These are phyloP conservation scores for Leptatherina wallacei DNA, from an alignment of 2,797 vertebrate species.

Conservation along the genomic window DNA sequence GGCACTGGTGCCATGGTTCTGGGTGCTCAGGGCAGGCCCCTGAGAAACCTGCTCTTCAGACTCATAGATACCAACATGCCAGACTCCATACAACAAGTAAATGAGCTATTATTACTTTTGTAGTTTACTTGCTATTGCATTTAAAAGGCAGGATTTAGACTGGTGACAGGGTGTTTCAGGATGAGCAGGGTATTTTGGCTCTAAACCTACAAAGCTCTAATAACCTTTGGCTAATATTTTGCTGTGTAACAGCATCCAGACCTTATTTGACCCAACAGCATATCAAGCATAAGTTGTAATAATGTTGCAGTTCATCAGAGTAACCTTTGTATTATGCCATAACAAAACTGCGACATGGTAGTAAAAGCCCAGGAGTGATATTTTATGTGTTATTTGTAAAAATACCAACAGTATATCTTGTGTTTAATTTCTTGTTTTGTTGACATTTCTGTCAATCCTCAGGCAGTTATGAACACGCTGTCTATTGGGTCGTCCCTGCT, in stretches of 20 bases:
- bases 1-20: conserved; percentile 85
- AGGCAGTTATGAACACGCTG: conserved; percentile 87
- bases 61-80: conserved; percentile 87
- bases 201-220: neutral
- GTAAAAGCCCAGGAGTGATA: neutral
- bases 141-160: neutral
- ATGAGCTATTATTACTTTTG: neutral
- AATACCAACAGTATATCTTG: neutral
- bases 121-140: neutral
- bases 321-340: neutral
- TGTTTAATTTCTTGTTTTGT: conserved; percentile 20
- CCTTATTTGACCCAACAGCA: neutral
- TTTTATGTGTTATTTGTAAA: neutral
- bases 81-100: conserved; percentile 87
- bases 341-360: neutral
- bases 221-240: neutral
- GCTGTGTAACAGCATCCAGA: neutral
- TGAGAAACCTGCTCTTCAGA: conserved; percentile 86
- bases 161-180: neutral
- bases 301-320: neutral
- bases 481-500: conserved; percentile 86
- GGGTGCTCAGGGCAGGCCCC: conserved; percentile 84
- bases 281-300: neutral
- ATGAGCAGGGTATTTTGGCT: neutral
- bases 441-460: conserved; percentile 37